Evolutionary conservation across 2,797 vertebrate genomes (phyloP).

Genomic region (Sternarchorhynchus goeldii): DNA sequence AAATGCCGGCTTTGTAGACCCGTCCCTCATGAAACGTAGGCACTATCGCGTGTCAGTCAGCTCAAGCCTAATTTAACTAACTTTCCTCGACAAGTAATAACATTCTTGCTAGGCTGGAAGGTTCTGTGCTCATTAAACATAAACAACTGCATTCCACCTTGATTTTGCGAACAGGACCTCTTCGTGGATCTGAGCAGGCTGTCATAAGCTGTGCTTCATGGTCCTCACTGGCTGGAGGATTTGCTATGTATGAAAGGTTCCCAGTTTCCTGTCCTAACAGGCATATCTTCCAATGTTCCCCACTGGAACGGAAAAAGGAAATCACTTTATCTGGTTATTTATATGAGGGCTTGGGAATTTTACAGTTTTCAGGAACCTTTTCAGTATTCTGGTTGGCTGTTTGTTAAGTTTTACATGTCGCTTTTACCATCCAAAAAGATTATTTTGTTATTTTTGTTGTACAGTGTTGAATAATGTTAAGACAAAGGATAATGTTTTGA

Average conservation of each 20-base stretch:
- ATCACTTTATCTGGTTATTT: slow-evolving; percentile 18
- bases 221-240: not conserved
- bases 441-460: not conserved
- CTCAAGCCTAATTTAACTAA: not conserved
- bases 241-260: slow-evolving; percentile 30
- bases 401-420: not conserved
- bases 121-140: slow-evolving; percentile 27
- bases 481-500: not conserved
- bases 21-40: not conserved
- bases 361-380: no score
- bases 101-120: slow-evolving; percentile 16
- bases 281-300: slow-evolving; percentile 19
- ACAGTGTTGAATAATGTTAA: not conserved
- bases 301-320: slow-evolving; percentile 19
- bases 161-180: not conserved
- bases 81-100: slow-evolving; percentile 4
- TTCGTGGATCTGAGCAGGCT: slow-evolving; percentile 11
- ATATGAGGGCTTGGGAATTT: not conserved
- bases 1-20: no score
- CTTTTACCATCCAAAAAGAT: not conserved
- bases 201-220: slow-evolving; percentile 26
- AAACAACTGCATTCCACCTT: slow-evolving; percentile 24
- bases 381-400: not conserved
- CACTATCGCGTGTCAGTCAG: not conserved
- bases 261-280: slow-evolving; percentile 10